These are phyloP conservation scores for Polypterus senegalus DNA, from an alignment of 2,113 vertebrate species.

Conservation along the genomic window DNA sequence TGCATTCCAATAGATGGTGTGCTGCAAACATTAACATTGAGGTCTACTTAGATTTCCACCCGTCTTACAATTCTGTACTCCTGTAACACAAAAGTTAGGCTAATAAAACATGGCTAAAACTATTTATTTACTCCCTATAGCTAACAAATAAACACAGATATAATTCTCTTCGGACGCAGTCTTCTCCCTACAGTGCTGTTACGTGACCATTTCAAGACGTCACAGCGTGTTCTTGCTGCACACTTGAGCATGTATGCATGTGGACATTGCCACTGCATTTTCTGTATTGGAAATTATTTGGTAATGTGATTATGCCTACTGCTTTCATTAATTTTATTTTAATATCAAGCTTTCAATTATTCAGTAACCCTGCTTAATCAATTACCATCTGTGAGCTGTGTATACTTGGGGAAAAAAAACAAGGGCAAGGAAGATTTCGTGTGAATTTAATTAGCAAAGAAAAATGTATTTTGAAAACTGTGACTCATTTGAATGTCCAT, in stretches of 20 bases:
- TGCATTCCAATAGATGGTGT: no score
- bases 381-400: neutral
- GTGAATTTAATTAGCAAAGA: neutral
- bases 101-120: no score
- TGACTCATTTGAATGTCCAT: neutral
- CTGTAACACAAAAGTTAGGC: no score
- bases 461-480: neutral
- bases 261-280: neutral
- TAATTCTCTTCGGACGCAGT: no score
- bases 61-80: no score
- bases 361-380: conserved; percentile 1
- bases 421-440: neutral
- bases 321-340: neutral
- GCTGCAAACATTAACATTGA: no score
- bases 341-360: neutral
- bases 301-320: conserved; percentile 3
- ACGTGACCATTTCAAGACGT: no score
- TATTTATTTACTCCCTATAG: no score
- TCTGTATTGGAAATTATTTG: neutral
- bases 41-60: no score
- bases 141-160: no score
- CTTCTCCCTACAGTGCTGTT: no score
- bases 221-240: no score
- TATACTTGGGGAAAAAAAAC: neutral
- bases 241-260: neutral